Conservation (phyloP, 2,113 vertebrate species). For the Gopherus flavomarginatus region DNA sequence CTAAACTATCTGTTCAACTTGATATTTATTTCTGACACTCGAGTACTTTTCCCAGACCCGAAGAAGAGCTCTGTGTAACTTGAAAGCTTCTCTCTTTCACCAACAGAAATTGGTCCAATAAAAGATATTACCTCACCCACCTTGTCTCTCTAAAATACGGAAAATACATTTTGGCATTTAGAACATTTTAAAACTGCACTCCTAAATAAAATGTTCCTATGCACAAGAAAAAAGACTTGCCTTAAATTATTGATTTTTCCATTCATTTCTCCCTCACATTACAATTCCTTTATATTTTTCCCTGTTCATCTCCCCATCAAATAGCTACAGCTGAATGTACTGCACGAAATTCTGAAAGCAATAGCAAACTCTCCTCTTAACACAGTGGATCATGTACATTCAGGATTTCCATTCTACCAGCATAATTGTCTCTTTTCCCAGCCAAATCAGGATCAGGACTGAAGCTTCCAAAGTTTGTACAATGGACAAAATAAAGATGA, state of each 20-base stretch:
- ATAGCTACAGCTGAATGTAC: background rate
- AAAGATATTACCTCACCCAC: background rate
- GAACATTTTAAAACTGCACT: background rate
- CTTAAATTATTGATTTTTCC: constrained; percentile 3
- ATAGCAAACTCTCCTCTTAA: constrained; percentile 35
- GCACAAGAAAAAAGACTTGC: background rate
- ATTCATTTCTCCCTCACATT: background rate
- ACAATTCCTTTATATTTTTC: constrained; percentile 3
- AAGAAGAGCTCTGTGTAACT: background rate
- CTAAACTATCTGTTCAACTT: background rate
- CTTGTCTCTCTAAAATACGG: background rate
- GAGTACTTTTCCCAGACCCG: background rate
- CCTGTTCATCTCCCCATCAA: background rate
- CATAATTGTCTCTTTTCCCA: constrained; percentile 3
- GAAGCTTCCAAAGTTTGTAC: background rate
- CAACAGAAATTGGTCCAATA: background rate
- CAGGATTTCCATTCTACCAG: background rate
- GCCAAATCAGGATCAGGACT: background rate
- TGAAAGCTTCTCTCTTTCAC: background rate
- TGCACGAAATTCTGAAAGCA: background rate
- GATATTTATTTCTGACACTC: background rate
- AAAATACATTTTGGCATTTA: background rate
- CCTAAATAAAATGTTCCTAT: background rate
- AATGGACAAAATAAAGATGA: constrained; percentile 44
- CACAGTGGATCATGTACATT: background rate